Evolutionary conservation across 2,888 invertebrate species (phyloP), one percentile per base, ranked within the genome.

Genomic region (Plagiodera versicolora): DNA sequence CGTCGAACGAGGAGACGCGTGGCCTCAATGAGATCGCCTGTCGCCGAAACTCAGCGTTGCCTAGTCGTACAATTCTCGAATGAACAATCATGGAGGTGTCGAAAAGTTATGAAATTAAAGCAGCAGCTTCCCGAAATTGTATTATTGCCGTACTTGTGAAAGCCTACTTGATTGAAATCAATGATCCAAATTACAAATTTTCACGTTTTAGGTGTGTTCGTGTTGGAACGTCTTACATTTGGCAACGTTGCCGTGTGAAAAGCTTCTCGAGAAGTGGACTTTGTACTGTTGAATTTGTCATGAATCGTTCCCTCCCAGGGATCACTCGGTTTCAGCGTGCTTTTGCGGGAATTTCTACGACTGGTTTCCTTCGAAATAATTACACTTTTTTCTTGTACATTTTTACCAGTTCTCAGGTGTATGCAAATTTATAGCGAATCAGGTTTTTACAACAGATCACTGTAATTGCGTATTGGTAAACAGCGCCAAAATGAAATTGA

Each of bases 1-100:
- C 39, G 39, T 39, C 8, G 32, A 11, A 2, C 6, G 4, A 32
- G 10, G 14, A 11, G 39, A 2, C 39, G 39, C 39, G 39, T 39
- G 39, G 39, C 39, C 39, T 39, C 39, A 39, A 39, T 39, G 39
- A 39, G 39, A 39, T 39, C 14, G 39, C 39, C 39, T 39, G 39
- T 14, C 39, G 39, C 39, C 39, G 14, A 4, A 8, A 11, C 2
- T n/a, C 39, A 6, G 6, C 14, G 39, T 39, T 39, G 39, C 39
- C 39, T 4, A 39, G n/a, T 39, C 39, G 14, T 28, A n/a, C n/a
- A n/a, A n/a, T n/a, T n/a, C 24, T 6, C 24, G 24, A 24, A 24
- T 24, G 4, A 6, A 24, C 24, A 24, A 24, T 5, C 3, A 6
- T 3, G 24, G 6, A 24, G 24, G 6, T 24, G n/a, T n/a, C n/a